Base-by-base conservation (phyloP, 2,797 vertebrate species). In the Luscinia luscinia region DNA sequence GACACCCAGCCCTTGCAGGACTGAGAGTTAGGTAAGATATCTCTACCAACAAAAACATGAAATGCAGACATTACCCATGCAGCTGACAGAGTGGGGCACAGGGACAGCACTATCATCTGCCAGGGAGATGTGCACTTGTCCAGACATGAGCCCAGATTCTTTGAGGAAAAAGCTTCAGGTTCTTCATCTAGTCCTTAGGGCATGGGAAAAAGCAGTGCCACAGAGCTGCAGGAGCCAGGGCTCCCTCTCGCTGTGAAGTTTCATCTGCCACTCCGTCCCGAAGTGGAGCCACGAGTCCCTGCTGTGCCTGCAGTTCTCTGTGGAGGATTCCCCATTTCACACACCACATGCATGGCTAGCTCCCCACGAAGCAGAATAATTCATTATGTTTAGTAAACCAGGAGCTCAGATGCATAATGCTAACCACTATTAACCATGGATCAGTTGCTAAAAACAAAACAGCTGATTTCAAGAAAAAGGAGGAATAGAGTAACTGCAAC, bases 401-500 rank as follows among this genome's bases (percentile, higher is more conserved):
- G 82, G 72, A 90, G 46, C 77, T 94, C 7, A 1, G 74, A 96
- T 87, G 69, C 83, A 67, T 86, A 49, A 46, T 63, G 27, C 54
- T 96, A 95, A 96, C 95, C 67, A 9, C 72, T 82, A 92, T 91
- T 85, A 83, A 89, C 86, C 77, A 72, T 38, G 61, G 79, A 96
- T 89, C 92, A 90, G 87, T 55, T 95, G 94, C 66, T 95, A 66
- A 96, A 92, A 91, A 75, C 84, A 93, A 90, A 63, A 83, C 67
- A 95, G 72, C 1, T 93, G 51, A 95, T 96, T 96, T 96, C 94
- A 96, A 97, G 92, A 58, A 94, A 93, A 89, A 69, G 38, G 15
- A 96, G 86, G 76, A 95, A 95, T 92, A 97, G 86, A 95, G 57
- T 73, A 87, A 91, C 89, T 95, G 89, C 78, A 94, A 86, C 81